Percentiles rank a stretch among this genome's conserved stretches.
Evolutionary conservation across 2,888 invertebrate species (phyloP).

Genomic region (Proisotoma minuta): DNA sequence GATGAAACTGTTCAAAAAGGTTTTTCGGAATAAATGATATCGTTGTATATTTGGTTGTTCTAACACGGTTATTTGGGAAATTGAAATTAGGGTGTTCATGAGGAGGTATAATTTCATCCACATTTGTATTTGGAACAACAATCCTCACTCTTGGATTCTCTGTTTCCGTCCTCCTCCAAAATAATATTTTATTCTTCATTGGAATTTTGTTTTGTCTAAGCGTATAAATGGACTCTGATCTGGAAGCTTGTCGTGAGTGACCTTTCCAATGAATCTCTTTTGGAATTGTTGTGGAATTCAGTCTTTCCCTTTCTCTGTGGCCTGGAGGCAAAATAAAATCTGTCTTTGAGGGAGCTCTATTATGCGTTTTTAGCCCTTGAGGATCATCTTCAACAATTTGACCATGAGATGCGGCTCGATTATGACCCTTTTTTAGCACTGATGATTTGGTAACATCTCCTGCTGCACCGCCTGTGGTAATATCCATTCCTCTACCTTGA

Average conservation of each 20-base stretch:
- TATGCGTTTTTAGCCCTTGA: slow-evolving; percentile 61
- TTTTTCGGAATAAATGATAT: slow-evolving; percentile 93
- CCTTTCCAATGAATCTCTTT: slow-evolving; percentile 12
- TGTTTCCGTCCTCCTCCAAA: slow-evolving; percentile 48
- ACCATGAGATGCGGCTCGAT: slow-evolving; percentile 80
- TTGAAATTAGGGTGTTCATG: slow-evolving; percentile 79
- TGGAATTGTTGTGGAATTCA: slow-evolving; percentile 15
- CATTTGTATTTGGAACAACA: slow-evolving; percentile 79
- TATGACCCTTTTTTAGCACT: slow-evolving; percentile 70
- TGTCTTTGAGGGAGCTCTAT: slow-evolving; percentile 76
- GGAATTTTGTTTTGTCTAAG: slow-evolving; percentile 60
- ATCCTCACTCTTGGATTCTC: slow-evolving; percentile 59
- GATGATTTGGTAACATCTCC: slow-evolving; percentile 49
- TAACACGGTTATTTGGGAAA: slow-evolving; percentile 74
- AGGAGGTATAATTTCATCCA: slow-evolving; percentile 67
- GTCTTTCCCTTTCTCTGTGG: slow-evolving; percentile 63
- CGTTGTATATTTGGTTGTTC: slow-evolving; percentile 91
- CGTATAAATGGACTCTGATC: slow-evolving; percentile 85
- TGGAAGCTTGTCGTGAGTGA: slow-evolving; percentile 68
- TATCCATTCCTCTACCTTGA: slow-evolving; percentile 48
- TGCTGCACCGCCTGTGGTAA: slow-evolving; percentile 16
- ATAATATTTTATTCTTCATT: slow-evolving; percentile 47
- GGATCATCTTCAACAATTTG: slow-evolving; percentile 66
- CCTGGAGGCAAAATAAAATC: slow-evolving; percentile 84
- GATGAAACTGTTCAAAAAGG: slow-evolving; percentile 93